A percentile compares a stretch with the other conserved stretches of the same genome.
Evolutionary conservation across 2,888 invertebrate species (phyloP).

Genomic region (Taenaris catops): DNA sequence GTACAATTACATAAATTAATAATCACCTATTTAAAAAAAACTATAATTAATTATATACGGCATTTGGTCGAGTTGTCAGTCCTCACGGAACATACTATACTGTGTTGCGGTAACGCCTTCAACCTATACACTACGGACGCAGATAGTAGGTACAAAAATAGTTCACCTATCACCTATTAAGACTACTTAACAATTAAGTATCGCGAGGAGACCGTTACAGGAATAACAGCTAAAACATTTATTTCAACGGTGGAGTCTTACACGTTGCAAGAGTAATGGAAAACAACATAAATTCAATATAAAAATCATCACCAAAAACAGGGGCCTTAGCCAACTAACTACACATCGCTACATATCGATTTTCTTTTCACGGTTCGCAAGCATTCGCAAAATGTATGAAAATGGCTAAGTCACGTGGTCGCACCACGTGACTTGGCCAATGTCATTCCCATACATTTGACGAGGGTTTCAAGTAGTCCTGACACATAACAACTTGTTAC

Average conservation of each 20-base stretch:
- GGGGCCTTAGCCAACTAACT: too few species aligned
- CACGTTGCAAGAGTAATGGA: conserved; percentile 1
- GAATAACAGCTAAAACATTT: conserved; percentile 25
- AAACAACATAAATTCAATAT: conserved; percentile 17
- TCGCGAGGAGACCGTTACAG: conserved; percentile 55
- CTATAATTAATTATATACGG: conserved; percentile 26
- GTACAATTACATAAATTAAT: conserved; percentile 24
- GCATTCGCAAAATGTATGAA: too few species aligned
- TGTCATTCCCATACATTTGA: too few species aligned
- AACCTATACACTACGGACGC: conserved; percentile 65
- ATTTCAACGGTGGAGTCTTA: conserved; percentile 14
- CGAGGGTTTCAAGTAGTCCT: too few species aligned
- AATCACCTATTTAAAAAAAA: conserved; percentile 19
- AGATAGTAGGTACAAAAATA: conserved; percentile 75
- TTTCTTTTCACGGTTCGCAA: too few species aligned
- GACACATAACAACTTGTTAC: too few species aligned
- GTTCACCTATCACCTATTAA: conserved; percentile 77
- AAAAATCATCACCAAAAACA: too few species aligned
- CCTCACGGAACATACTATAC: conserved; percentile 46
- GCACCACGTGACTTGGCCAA: too few species aligned
- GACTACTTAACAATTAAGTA: conserved; percentile 77
- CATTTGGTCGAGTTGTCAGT: conserved; percentile 44
- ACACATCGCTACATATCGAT: too few species aligned
- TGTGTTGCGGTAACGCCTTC: conserved; percentile 68
- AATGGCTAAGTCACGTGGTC: too few species aligned